Evolutionary conservation across 35 echinoderm and acorn worm species (phyloP).

Genomic region (Stichopus chloronotus): DNA sequence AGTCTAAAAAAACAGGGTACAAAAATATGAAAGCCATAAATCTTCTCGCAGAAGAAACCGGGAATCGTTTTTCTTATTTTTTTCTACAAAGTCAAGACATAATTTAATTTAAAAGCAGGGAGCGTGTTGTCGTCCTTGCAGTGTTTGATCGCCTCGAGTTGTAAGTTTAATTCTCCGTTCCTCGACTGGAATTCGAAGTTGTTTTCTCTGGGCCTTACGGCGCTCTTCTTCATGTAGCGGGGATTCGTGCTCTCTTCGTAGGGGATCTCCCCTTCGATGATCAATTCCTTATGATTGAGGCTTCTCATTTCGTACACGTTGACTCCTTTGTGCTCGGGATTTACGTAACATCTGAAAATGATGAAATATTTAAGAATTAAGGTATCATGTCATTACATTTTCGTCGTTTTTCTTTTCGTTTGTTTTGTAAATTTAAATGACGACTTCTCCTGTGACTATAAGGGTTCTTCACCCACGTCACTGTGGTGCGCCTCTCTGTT

Average conservation of each 20-base stretch:
- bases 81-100: conserved; percentile 86
- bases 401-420: background rate
- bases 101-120: conserved; percentile 97
- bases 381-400: background rate
- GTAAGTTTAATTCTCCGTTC: conserved; percentile 80
- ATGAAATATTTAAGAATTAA: background rate
- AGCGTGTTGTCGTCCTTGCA: conserved; percentile 57
- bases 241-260: conserved; percentile 76
- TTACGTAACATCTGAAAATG: conserved; percentile 81
- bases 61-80: background rate
- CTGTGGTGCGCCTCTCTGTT: no score
- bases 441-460: no score
- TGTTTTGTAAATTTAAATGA: background rate
- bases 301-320: conserved; percentile 81
- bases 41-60: background rate
- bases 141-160: conserved; percentile 64
- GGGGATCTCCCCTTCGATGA: conserved; percentile 87
- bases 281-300: conserved; percentile 69
- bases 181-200: conserved; percentile 95
- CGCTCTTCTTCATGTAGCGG: conserved; percentile 74
- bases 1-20: background rate
- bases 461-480: no score
- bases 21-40: background rate
- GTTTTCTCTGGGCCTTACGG: conserved; percentile 81
- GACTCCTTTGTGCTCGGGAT: conserved; percentile 92